These are phyloP conservation scores for Subanguina moxae DNA, from an alignment of 1,140 invertebrate genomes.

Conservation along the genomic window DNA sequence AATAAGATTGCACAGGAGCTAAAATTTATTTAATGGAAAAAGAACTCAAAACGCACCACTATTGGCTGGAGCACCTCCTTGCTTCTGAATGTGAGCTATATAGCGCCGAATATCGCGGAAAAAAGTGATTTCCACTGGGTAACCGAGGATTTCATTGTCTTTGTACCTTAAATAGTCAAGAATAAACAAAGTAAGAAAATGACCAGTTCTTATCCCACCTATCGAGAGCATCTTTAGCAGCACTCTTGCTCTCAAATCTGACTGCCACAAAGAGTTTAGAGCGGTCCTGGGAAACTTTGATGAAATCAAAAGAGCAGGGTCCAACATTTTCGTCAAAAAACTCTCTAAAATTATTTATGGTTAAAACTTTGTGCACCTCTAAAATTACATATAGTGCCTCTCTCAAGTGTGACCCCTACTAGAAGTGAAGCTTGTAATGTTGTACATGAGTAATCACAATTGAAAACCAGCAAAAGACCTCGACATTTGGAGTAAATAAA, in stretches of 20 bases:
- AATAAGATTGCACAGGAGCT: too few species aligned
- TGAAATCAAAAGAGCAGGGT: slow-evolving; percentile 40
- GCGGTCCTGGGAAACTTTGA: slow-evolving; percentile 30
- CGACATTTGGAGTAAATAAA: too few species aligned
- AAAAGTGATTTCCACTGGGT: slow-evolving; percentile 36
- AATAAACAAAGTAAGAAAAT: too few species aligned
- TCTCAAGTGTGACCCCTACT: too few species aligned
- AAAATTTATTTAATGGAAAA: too few species aligned
- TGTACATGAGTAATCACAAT: too few species aligned
- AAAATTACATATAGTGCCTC: too few species aligned
- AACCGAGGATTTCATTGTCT: slow-evolving; percentile 35
- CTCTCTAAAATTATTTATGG: slow-evolving; percentile 25
- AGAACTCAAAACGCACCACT: too few species aligned
- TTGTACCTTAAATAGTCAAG: too few species aligned
- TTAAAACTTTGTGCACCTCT: neutral
- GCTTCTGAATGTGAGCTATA: slow-evolving; percentile 27
- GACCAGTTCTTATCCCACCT: neutral
- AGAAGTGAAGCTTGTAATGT: too few species aligned
- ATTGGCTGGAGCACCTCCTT: slow-evolving; percentile 9
- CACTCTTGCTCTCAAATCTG: slow-evolving; percentile 1
- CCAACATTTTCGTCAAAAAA: slow-evolving; percentile 39
- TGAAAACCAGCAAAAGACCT: too few species aligned
- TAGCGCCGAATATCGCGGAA: slow-evolving; percentile 44
- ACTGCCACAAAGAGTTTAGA: neutral
- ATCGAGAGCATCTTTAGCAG: neutral